Conservation (phyloP, 2,888 invertebrate species). For the Tribolium freemani region DNA sequence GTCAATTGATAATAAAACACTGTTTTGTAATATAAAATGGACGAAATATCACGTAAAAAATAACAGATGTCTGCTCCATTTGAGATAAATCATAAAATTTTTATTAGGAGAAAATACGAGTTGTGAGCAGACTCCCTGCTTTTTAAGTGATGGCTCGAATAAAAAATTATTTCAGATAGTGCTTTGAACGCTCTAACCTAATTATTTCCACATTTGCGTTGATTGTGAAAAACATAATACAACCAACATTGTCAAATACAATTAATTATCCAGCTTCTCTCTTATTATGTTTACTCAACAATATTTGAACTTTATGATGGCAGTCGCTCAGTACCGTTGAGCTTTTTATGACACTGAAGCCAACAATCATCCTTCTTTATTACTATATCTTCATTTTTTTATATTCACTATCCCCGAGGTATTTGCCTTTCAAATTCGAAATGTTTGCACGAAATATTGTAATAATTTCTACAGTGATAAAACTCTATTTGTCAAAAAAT, state of each 20-base stretch:
- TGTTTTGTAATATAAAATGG: conserved; percentile 12
- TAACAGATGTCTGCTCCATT: conserved; percentile 12
- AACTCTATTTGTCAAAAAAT: conserved; percentile 11
- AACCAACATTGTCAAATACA: conserved; percentile 7
- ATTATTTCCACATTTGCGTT: conserved; percentile 4
- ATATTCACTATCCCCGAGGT: background rate
- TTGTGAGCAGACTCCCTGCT: background rate
- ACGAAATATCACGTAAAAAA: conserved; percentile 13
- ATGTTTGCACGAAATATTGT: background rate
- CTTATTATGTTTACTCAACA: conserved; percentile 12
- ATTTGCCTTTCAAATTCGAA: background rate
- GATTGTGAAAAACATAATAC: conserved; percentile 15
- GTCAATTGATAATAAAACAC: conserved; percentile 16
- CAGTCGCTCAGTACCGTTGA: background rate
- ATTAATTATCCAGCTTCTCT: conserved; percentile 10
- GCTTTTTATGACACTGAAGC: background rate
- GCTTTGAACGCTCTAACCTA: conserved; percentile 2
- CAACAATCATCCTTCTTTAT: background rate
- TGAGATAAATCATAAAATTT: conserved; percentile 22
- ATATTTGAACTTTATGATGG: conserved; percentile 22
- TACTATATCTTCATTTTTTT: background rate
- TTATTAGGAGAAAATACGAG: conserved; percentile 7
- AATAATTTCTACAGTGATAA: background rate
- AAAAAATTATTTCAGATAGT: background rate
- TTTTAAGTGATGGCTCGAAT: background rate